phyloP scores from a whole-genome alignment of 2,888 invertebrate species.

The Leucania comma region DNA sequence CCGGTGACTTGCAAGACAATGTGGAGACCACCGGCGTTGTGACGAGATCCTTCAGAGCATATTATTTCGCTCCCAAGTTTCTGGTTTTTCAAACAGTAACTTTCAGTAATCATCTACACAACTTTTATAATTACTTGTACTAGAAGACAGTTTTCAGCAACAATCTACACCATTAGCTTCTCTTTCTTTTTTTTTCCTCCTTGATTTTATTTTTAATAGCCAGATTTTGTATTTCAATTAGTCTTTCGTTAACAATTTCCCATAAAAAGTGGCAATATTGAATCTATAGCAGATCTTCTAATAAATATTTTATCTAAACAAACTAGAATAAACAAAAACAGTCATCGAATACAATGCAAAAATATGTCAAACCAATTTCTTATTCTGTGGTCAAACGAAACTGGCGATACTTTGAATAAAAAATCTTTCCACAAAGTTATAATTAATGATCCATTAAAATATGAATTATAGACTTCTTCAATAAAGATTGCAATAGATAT shows the following conservation, averaged over 20 bases:
- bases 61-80: too few relatives aligned
- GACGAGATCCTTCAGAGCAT: background rate
- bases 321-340: constrained; percentile 21
- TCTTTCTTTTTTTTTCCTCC: background rate
- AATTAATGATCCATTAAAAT: constrained; percentile 28
- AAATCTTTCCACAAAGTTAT: constrained; percentile 18
- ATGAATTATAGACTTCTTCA: constrained; percentile 15
- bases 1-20: constrained; percentile 29
- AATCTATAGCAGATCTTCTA: background rate
- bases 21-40: constrained; percentile 5
- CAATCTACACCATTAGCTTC: background rate
- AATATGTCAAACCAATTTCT: too few relatives aligned
- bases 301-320: background rate
- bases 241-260: background rate
- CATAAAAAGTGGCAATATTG: background rate
- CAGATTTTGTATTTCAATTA: background rate
- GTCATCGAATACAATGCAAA: constrained; percentile 4
- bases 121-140: too few relatives aligned
- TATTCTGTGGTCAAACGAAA: too few relatives aligned
- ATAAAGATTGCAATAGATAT: constrained; percentile 14
- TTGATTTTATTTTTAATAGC: background rate
- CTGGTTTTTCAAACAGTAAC: background rate
- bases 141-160: too few relatives aligned
- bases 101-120: too few relatives aligned
- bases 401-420: constrained; percentile 29